Conservation (phyloP, 2,888 invertebrate genomes). For the Baccha elongata region DNA sequence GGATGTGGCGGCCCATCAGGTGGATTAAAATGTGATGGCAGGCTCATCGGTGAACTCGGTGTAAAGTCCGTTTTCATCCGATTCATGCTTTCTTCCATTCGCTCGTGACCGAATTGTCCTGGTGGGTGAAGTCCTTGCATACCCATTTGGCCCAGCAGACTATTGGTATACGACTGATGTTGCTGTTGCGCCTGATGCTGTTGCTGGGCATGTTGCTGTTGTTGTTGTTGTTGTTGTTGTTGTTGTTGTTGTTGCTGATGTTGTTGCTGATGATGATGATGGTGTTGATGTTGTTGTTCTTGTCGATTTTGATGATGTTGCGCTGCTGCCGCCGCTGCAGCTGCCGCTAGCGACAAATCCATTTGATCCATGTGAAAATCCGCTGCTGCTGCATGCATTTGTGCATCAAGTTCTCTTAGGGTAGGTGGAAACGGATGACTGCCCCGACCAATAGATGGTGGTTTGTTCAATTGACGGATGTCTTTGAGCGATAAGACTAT, state of each 20-base stretch:
- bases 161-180: conserved; percentile 80
- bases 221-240: conserved; percentile 73
- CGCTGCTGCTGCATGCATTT: conserved; percentile 81
- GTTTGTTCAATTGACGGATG: conserved; percentile 81
- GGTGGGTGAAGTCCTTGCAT: conserved; percentile 76
- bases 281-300: conserved; percentile 64
- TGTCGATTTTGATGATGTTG: conserved; percentile 74
- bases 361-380: conserved; percentile 82
- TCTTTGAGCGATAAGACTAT: conserved; percentile 82
- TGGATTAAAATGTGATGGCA: conserved; percentile 81
- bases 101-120: conserved; percentile 80
- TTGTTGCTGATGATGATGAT: conserved; percentile 66
- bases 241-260: too few species aligned
- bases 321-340: conserved; percentile 81
- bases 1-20: conserved; percentile 83
- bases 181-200: conserved; percentile 77
- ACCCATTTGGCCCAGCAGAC: conserved; percentile 80
- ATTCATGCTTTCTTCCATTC: conserved; percentile 81
- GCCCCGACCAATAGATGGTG: conserved; percentile 76
- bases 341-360: conserved; percentile 82
- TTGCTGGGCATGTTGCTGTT: conserved; percentile 22
- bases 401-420: conserved; percentile 79
- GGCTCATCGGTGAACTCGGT: conserved; percentile 82
- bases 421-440: conserved; percentile 77
- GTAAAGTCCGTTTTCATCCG: conserved; percentile 81